phyloP scores from a whole-genome alignment of 2,888 invertebrate species.

The Ecdyonurus torrentis region DNA sequence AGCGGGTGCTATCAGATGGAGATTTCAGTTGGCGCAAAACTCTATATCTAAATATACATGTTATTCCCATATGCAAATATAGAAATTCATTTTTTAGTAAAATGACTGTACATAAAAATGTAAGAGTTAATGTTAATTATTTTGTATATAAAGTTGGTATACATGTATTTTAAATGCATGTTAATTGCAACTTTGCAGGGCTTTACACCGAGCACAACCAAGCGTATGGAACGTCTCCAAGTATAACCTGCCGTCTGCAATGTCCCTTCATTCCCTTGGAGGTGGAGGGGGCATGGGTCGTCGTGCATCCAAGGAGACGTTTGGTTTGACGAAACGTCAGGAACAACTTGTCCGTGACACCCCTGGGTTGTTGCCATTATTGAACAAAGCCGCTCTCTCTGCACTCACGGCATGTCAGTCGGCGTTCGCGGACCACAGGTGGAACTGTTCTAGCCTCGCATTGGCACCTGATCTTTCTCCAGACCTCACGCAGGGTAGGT shows the following conservation, averaged over 20 bases:
- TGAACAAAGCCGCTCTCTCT: conserved; percentile 51
- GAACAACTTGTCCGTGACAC: conserved; percentile 20
- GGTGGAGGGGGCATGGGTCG: conserved; percentile 15
- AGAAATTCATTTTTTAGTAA: too few relatives aligned
- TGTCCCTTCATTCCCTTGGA: neutral
- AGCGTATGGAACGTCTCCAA: neutral
- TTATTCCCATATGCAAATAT: too few relatives aligned
- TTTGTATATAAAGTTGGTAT: too few relatives aligned
- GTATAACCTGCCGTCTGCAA: neutral
- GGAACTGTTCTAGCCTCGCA: conserved; percentile 68
- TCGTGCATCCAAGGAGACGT: conserved; percentile 16
- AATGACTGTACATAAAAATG: too few relatives aligned
- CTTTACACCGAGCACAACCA: neutral
- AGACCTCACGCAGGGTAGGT: conserved; percentile 58
- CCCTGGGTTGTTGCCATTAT: conserved; percentile 42
- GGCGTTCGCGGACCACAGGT: conserved; percentile 52
- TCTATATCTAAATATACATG: too few relatives aligned
- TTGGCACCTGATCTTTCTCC: conserved; percentile 55
- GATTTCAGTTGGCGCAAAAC: too few relatives aligned
- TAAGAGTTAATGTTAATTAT: too few relatives aligned
- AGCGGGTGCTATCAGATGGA: too few relatives aligned
- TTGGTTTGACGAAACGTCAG: conserved; percentile 16
- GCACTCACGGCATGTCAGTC: conserved; percentile 52
- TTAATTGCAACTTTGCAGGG: neutral
- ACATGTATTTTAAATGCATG: too few relatives aligned